Evolutionary conservation across 2,888 invertebrate species (phyloP).

Genomic region (Tridacna gigas): DNA sequence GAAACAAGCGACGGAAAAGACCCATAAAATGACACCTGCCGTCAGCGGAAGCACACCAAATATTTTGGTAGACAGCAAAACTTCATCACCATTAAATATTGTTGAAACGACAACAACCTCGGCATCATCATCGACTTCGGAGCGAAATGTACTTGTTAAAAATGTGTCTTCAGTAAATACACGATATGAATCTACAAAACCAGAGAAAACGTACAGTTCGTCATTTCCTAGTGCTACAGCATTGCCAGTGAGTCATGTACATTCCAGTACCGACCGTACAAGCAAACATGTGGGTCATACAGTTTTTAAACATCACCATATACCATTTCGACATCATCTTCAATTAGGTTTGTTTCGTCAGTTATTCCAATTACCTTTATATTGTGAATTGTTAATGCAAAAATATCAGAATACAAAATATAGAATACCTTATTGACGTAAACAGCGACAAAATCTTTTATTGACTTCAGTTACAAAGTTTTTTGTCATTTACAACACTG

Average conservation of each 20-base stretch:
- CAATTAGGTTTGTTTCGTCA: conserved; percentile 16
- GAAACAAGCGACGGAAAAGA: background rate
- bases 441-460: too few species aligned
- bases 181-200: background rate
- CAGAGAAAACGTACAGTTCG: background rate
- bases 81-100: background rate
- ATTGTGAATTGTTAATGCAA: too few species aligned
- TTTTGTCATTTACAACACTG: too few species aligned
- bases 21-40: background rate
- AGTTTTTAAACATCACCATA: conserved; percentile 9
- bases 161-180: background rate
- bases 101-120: background rate
- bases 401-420: too few species aligned
- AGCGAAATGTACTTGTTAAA: background rate
- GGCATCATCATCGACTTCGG: background rate
- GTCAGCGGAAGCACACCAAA: background rate
- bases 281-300: background rate
- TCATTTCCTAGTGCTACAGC: background rate
- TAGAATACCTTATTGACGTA: too few species aligned
- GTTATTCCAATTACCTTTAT: background rate
- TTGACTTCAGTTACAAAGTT: too few species aligned
- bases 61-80: background rate
- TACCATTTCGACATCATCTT: conserved; percentile 29
- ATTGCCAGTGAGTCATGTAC: background rate
- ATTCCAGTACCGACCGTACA: background rate